Evolutionary conservation across 2,888 invertebrate species (phyloP), one percentile per base, ranked within the genome.

Genomic region (Pseudoips prasinana): DNA sequence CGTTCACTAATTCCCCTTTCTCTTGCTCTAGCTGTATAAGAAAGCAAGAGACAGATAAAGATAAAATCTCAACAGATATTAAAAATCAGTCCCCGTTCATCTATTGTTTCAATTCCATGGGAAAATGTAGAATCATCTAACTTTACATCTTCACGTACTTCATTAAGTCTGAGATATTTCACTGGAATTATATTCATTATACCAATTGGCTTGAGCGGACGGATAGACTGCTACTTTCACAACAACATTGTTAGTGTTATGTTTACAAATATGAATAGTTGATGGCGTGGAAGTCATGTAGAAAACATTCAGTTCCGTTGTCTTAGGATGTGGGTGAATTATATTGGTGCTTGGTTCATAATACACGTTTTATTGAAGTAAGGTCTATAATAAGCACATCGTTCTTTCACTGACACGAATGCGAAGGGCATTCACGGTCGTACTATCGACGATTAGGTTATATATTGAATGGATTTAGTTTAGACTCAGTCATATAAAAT

Each of bases 91-190:
- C 14, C 14, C 2, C 5, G 14, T 14, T 45, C 38, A 29, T 33
- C 56, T 54, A 67, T 73, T 73, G 73, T 71, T 31, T 58, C 33
- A 6, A 27, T 49, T 52, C 43, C 56, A 56, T 55, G 58, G 46
- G 58, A 51, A 46, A 33, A 54, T 60, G 61, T 44, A 37, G 24
- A 37, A 25, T 56, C 56, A 56, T 51, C 50, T 41, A 56, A 56
- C 29, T 8, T 17, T 39, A 44, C 29, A 44, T 46, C 39, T 43
- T 26, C 36, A 40, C 40, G 34, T 42, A 46, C 37, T 42, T 46
- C 42, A 45, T 45, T 51, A 46, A 41, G 34, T 51, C 43, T 54
- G 20, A 20, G 20, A 50, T 46, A 60, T 61, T 48, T 42, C 39
- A 43, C 32, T 14, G 25, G 22, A 33, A 39, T 31, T 49, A 42